Percentiles rank a stretch among this genome's conserved stretches.
phyloP scores from a whole-genome alignment of 1,140 invertebrate species.

The Ephestia elutella region DNA sequence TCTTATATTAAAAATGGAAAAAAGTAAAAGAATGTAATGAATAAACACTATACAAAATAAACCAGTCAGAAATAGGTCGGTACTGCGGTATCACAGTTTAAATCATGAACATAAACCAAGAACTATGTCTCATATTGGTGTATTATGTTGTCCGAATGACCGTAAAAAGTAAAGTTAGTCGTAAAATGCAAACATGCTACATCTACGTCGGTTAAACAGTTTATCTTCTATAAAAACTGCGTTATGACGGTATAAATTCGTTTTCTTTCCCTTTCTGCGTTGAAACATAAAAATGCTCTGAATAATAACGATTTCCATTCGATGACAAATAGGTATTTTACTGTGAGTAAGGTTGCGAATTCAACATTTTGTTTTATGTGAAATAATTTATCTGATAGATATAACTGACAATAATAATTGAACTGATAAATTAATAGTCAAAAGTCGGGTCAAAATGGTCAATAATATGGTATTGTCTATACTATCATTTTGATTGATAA shows the following conservation, averaged over 20 bases:
- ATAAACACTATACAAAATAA: too few species aligned
- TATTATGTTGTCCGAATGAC: conserved; percentile 7
- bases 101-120: too few species aligned
- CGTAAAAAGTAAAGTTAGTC: conserved; percentile 1
- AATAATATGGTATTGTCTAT: too few species aligned
- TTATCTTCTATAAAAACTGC: conserved; percentile 15
- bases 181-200: conserved; percentile 8
- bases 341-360: background rate
- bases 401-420: too few species aligned
- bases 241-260: conserved; percentile 14
- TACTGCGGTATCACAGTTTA: too few species aligned
- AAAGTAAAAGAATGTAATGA: too few species aligned
- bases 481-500: too few species aligned
- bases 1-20: too few species aligned
- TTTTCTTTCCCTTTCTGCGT: conserved; percentile 8
- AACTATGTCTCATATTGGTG: background rate
- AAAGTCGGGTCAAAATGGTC: too few species aligned
- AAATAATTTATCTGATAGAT: too few species aligned
- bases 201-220: conserved; percentile 12
- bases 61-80: too few species aligned
- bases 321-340: conserved; percentile 1
- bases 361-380: background rate
- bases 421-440: too few species aligned
- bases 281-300: conserved; percentile 12
- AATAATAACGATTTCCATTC: conserved; percentile 14